Base-by-base conservation (phyloP, 92 coral and sea anemone species). In the Porites cylindrica region DNA sequence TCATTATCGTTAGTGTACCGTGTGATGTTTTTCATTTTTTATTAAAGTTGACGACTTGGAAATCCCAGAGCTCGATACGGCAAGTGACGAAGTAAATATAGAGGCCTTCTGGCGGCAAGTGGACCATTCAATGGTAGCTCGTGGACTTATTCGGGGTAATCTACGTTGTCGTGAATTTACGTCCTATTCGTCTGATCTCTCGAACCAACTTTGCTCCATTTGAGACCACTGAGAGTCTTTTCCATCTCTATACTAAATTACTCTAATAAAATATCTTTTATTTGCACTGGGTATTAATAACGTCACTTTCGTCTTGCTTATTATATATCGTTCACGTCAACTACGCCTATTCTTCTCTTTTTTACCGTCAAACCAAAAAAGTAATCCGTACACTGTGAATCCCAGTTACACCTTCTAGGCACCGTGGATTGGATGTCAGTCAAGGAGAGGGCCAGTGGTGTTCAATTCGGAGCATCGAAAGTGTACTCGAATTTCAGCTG, bases 391-490 rank as follows among this genome's bases (percentile, higher is more conserved):
- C 73, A 63, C 6, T 2, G 84, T 85, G 9, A 77, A 64, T 11
- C 75, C 83, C 1, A 76, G 76, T 12, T 85, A 85, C 77, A 14
- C 69, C 51, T 85, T 85, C 43, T 77, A 84, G 89, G 89, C 89
- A 12, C 89, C 89, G 6, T 85, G 89, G 77, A 76, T 85, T 66
- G 71, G 89, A 3, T 83, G 32, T 1, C 18, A 32, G 14, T 11
- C 83, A 6, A 12, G 89, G 75, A 14, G 47, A 4, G 73, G 65
- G 1, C 65, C 21, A 32, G 11, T 77, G 8, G 77, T 77, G 4
- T 84, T 7, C 54, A 85, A 77, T 63, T 77, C 82, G 6, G 89
- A 85, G 29, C 67, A 85, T 83, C 19, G 77, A 51, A 85, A 85
- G 73, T 85, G 77, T 21, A 72, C 61, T 77, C 6, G 52, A 19